phyloP scores from a whole-genome alignment of 2,797 vertebrate genomes.

The Schizothorax lantsangensis region DNA sequence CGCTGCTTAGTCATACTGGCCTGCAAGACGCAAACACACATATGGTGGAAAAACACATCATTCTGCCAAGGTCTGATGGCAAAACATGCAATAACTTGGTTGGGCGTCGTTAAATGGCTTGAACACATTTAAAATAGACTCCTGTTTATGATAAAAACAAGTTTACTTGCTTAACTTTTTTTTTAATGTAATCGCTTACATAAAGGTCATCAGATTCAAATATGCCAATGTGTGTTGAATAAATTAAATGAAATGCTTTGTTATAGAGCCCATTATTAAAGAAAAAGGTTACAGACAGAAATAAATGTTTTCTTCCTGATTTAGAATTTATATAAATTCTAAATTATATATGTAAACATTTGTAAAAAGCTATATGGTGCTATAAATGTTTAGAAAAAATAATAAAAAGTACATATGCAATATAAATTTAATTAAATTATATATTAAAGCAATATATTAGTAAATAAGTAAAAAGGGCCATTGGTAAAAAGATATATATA shows the following conservation, averaged over 20 bases:
- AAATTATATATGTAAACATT: not conserved
- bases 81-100: constrained; percentile 19
- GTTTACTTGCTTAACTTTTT: not conserved
- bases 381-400: not conserved
- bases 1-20: constrained; percentile 62
- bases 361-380: not conserved
- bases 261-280: not conserved
- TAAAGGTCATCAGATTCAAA: not conserved
- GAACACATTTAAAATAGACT: not conserved
- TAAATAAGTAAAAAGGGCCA: not conserved
- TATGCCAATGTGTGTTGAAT: not conserved
- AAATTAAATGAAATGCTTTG: not conserved
- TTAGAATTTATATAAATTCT: not conserved
- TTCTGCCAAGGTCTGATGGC: constrained; percentile 30
- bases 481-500: not conserved
- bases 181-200: not conserved
- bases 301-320: not conserved
- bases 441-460: not conserved
- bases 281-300: not conserved
- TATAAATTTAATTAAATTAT: not conserved
- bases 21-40: constrained; percentile 46
- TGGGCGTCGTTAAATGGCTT: not conserved
- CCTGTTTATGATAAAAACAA: constrained; percentile 4
- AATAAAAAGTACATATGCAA: not conserved
- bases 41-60: constrained; percentile 46